These are phyloP conservation scores for Eleginops maclovinus DNA, from an alignment of 2,113 vertebrate genomes.

Conservation along the genomic window DNA sequence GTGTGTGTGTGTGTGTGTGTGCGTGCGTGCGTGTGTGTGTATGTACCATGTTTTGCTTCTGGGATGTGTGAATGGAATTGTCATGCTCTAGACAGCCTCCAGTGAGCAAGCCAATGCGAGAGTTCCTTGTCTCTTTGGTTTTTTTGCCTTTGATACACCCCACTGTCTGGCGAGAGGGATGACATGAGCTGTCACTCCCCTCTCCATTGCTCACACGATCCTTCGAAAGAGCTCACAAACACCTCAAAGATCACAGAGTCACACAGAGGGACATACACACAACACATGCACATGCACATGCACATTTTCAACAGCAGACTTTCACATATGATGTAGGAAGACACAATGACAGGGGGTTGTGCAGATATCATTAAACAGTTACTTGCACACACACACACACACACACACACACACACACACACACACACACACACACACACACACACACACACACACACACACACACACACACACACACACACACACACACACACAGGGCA, in stretches of 20 bases:
- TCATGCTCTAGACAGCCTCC: slow-evolving; percentile 62
- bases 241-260: slow-evolving; percentile 37
- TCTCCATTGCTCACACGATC: slow-evolving; percentile 24
- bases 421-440: slow-evolving; percentile 18
- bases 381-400: slow-evolving; percentile 7
- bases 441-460: slow-evolving; percentile 6
- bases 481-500: slow-evolving; percentile 2
- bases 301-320: slow-evolving; percentile 12
- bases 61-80: slow-evolving; percentile 71
- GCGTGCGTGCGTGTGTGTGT: no score
- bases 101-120: slow-evolving; percentile 22
- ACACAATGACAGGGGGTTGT: background rate
- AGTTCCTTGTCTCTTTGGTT: slow-evolving; percentile 2
- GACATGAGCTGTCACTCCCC: slow-evolving; percentile 52
- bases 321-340: slow-evolving; percentile 25
- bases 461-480: slow-evolving; percentile 5
- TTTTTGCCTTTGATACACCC: slow-evolving; percentile 30
- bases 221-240: slow-evolving; percentile 32
- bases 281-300: background rate
- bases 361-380: background rate
- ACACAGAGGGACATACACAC: slow-evolving; percentile 6
- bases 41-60: background rate
- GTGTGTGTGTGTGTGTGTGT: no score
- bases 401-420: slow-evolving; percentile 19
- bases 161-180: slow-evolving; percentile 19